Base-by-base conservation (phyloP, 2,113 vertebrate species). In the Psittacara wagleri region DNA sequence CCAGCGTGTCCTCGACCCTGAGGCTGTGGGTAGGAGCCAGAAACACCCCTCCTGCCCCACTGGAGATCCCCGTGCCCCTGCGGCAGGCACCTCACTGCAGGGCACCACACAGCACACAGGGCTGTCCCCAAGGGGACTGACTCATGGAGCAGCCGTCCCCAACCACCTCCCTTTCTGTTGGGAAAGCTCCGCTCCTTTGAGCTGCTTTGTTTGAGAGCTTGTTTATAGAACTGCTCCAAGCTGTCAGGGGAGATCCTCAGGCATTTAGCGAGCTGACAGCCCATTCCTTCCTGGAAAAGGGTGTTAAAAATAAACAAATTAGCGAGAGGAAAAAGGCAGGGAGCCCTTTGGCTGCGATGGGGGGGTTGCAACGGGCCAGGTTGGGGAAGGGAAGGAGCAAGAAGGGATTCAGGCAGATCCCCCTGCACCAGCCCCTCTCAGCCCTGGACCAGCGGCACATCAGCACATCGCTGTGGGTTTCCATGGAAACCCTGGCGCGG, bases 401-500 rank as follows among this genome's bases (percentile, higher is more conserved):
- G 48, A 72, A 51, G 49, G 68, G 51, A 52, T 66, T 51, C 7
- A 54, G 86, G 52, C 55, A 82, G 77, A n/a, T 86, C 37, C 61
- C 67, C 66, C 54, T 17, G 49, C 18, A 13, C 61, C 81, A 90
- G 64, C 64, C 75, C 80, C 86, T 92, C 88, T 37, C 52, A 55
- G 92, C 54, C 63, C 74, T 20, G 64, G 73, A 95, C 80, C 82
- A 79, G 70, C 41, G 1, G 52, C 33, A 24, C 33, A 59, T 35
- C 57, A n/a, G 25, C 61, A 95, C 61, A 95, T 57, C 81, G 15
- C 77, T 51, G 93, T 66, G 37, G n/a, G 96, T 98, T 97, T 76
- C 98, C 97, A 97, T 96, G 95, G 98, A 92, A 97, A 98, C 97
- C 23, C 49, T 66, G 20, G 97, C 66, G 11, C 44, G 66, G 86